Evolutionary conservation across 1,140 invertebrate genomes (phyloP), one percentile per base, ranked within the genome.

Genomic region (Cyclina sinensis): DNA sequence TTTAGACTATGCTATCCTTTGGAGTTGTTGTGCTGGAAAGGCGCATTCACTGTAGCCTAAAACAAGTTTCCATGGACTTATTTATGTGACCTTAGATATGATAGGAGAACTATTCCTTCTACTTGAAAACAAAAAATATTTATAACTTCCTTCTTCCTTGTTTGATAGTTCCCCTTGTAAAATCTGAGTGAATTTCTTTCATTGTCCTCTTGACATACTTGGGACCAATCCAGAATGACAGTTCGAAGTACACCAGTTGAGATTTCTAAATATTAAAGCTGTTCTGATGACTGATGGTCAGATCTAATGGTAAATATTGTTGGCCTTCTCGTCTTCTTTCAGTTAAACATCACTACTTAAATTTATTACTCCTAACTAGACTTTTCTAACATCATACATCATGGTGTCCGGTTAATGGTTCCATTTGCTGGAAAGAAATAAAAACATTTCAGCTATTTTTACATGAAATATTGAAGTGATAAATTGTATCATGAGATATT

Each of bases 401-500:
- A 43, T 81, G 43, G 39, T 24, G 35, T 0, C 18, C 9, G 14
- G 76, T 88, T 27, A 88, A 59, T 57, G 86, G 86, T 46, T 88
- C 65, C 32, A 88, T 73, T 70, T 88, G 74, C 85, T 87, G 76
- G 32, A n/a, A 87, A 87, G 54, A 48, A 37, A 80, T n/a, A 46
- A 68, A 51, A 76, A 39, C 35, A 39, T n/a, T n/a, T n/a, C n/a
- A n/a, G n/a, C n/a, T n/a, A n/a, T n/a, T n/a, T n/a, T n/a, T n/a
- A n/a, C n/a, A n/a, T n/a, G n/a, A n/a, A n/a, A n/a, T n/a, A n/a
- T n/a, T n/a, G n/a, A n/a, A n/a, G n/a, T n/a, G n/a, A n/a, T n/a
- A n/a, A n/a, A n/a, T n/a, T n/a, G n/a, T n/a, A n/a, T n/a, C n/a
- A n/a, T n/a, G n/a, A n/a, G n/a, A n/a, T n/a, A n/a, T n/a, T n/a